Base-by-base conservation (phyloP, 2,113 vertebrate genomes). In the Gymnorhina tibicen region DNA sequence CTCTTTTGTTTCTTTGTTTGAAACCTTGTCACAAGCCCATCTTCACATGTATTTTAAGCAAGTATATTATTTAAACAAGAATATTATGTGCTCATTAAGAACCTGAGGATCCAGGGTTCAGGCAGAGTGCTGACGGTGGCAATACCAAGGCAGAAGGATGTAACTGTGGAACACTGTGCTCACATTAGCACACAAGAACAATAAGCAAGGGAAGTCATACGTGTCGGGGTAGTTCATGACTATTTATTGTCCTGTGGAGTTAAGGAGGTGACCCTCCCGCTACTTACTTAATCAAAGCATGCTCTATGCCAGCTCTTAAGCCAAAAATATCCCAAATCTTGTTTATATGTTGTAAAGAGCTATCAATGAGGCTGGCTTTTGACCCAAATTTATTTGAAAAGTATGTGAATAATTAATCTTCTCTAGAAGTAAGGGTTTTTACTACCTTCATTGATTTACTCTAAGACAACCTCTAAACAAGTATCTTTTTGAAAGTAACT, bases 171-270 rank as follows among this genome's bases (percentile, higher is more conserved):
- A 27, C 3, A 6, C 11, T 16, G 14, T 1, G 5, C 35, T 32
- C 7, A 21, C 16, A 7, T 39, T 7, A 41, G 47, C 18, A 60
- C 27, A 62, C 4, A 33, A 33, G 80, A 80, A 3, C 15, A 66
- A 22, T 3, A 11, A 49, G 23, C 12, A 55, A 55, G 10, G 30
- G 13, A 44, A 15, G 22, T 20, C 7, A 9, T 0, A 1, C 4
- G 15, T 79, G 46, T 26, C n/a, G 16, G 33, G 22, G 22, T 6
- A 15, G 16, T 17, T 37, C n/a, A 33, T 3, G 9, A 3, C 12
- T 60, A 9, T 69, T 47, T 44, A 27, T 27, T 28, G 16, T 37
- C 24, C 41, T 47, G 5, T 9, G 24, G 41, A 70, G 30, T 27
- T 39, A 33, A 63, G 19, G 26, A 77, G 33, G 41, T 59, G 37